Evolutionary conservation across 2,888 invertebrate genomes (phyloP).

Genomic region (Glaucopsyche alexis): DNA sequence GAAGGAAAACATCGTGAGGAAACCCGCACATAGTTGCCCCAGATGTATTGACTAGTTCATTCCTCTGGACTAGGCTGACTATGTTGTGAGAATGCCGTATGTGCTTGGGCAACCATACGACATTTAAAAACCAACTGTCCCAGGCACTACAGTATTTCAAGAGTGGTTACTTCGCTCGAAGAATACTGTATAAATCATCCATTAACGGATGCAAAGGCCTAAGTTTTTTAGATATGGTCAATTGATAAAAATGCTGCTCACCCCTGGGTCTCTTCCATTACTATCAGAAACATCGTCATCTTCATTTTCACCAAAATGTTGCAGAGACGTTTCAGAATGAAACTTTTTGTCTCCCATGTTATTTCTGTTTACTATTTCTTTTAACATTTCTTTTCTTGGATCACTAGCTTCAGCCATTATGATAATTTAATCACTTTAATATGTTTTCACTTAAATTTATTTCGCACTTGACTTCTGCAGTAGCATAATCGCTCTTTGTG

Average conservation of each 20-base stretch:
- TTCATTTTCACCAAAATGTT: conserved; percentile 58
- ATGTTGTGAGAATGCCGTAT: no score
- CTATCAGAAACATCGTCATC: conserved; percentile 43
- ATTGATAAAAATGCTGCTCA: conserved; percentile 44
- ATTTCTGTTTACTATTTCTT: conserved; percentile 59
- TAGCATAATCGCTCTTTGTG: conserved; percentile 34
- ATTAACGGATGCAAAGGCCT: no score
- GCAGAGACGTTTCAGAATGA: conserved; percentile 69
- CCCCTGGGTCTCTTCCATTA: conserved; percentile 57
- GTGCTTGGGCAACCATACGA: no score
- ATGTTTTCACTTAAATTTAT: not conserved
- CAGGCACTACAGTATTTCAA: no score
- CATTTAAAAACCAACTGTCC: no score
- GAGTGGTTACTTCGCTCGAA: no score
- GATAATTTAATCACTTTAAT: not conserved
- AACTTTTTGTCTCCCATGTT: conserved; percentile 66
- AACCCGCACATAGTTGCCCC: no score
- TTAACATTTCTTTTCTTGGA: conserved; percentile 51
- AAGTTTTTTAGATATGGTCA: no score
- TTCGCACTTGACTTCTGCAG: not conserved
- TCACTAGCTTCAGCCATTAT: conserved; percentile 53
- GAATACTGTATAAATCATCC: no score
- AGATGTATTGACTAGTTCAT: no score
- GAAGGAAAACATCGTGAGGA: no score
- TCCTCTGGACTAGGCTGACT: no score